These are phyloP conservation scores for Pantherophis vulpinus DNA, from an alignment of 2,797 vertebrate species.

Conservation along the genomic window DNA sequence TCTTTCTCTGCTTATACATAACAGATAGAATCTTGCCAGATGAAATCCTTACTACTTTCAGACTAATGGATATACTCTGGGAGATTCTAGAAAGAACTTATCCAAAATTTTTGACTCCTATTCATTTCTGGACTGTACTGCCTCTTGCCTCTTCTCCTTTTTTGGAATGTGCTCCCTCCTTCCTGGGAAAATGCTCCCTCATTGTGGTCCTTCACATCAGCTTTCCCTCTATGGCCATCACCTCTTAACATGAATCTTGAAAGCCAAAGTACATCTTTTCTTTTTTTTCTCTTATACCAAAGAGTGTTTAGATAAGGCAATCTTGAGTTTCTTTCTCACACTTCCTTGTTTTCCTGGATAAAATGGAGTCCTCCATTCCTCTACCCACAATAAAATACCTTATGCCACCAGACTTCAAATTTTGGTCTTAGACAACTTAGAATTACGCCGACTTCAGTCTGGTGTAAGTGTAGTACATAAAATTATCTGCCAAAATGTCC, in stretches of 20 bases:
- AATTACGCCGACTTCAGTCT: too few relatives aligned
- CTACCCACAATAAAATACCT: too few relatives aligned
- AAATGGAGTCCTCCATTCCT: not conserved
- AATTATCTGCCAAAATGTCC: too few relatives aligned
- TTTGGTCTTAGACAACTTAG: too few relatives aligned
- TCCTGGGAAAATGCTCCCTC: not conserved
- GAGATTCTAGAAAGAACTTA: not conserved
- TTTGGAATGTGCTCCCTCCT: not conserved
- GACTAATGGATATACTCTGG: not conserved
- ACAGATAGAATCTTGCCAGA: not conserved
- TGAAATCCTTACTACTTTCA: not conserved
- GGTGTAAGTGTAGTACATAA: too few relatives aligned
- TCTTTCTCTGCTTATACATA: not conserved
- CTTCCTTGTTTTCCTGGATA: not conserved
- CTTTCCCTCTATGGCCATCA: too few relatives aligned
- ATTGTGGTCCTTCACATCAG: not conserved
- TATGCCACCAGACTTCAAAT: too few relatives aligned
- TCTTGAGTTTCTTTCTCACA: not conserved
- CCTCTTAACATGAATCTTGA: not conserved
- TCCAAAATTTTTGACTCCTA: not conserved
- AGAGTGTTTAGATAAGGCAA: not conserved
- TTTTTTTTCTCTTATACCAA: not conserved
- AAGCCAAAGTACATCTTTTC: not conserved
- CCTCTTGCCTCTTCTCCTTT: not conserved
- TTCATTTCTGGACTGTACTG: not conserved